These are phyloP conservation scores for Nymphalis polychloros DNA, from an alignment of 2,888 invertebrate genomes.

Conservation along the genomic window DNA sequence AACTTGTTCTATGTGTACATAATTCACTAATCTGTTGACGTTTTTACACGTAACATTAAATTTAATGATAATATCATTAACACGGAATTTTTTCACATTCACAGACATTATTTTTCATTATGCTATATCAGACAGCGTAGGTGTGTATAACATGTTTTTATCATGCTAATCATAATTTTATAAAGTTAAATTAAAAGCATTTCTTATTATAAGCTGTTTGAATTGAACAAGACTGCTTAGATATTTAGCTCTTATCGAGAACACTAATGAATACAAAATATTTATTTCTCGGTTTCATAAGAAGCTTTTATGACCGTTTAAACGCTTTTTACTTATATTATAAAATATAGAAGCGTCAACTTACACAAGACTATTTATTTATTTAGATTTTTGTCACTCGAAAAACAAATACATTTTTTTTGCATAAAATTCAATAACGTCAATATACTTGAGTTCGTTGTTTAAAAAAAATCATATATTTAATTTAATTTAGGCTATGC, in stretches of 20 bases:
- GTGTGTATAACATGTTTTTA: slow-evolving; percentile 25
- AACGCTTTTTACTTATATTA: background rate
- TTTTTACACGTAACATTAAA: slow-evolving; percentile 34
- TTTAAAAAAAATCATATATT: too few relatives aligned
- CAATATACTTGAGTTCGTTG: too few relatives aligned
- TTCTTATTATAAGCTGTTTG: slow-evolving; percentile 7
- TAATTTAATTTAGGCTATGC: too few relatives aligned
- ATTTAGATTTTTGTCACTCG: too few relatives aligned
- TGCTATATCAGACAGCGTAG: slow-evolving; percentile 24
- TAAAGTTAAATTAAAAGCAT: slow-evolving; percentile 1
- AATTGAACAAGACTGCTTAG: background rate
- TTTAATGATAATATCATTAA: slow-evolving; percentile 37
- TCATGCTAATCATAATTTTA: slow-evolving; percentile 19
- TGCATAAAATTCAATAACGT: too few relatives aligned
- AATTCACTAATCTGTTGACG: slow-evolving; percentile 31
- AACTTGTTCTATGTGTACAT: slow-evolving; percentile 21
- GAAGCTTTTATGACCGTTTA: background rate
- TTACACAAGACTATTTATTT: background rate
- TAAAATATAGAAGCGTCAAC: background rate
- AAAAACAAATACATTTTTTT: too few relatives aligned
- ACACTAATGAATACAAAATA: slow-evolving; percentile 5
- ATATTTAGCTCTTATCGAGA: background rate
- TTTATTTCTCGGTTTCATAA: background rate
- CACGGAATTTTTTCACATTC: slow-evolving; percentile 29
- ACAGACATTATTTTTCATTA: slow-evolving; percentile 25